A percentile compares a stretch with the other conserved stretches of the same genome.
phyloP scores from a whole-genome alignment of 2,797 vertebrate species.

The Coendou prehensilis region DNA sequence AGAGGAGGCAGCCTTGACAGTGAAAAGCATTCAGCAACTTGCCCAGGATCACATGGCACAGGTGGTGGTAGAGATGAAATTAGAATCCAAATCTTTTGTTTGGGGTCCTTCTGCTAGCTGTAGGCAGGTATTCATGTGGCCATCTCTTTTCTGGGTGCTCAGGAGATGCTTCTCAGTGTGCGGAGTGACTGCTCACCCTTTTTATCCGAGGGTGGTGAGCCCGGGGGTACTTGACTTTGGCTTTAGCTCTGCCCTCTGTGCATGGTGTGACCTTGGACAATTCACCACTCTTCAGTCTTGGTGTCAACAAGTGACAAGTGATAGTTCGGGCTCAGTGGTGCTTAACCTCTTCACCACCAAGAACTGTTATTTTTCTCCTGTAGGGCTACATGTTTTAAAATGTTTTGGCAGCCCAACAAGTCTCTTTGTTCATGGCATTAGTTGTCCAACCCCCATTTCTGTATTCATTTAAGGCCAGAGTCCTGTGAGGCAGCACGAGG shows the following conservation, averaged over 20 bases:
- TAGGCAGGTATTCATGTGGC: neutral
- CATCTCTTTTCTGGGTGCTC: neutral
- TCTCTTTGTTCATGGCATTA: neutral
- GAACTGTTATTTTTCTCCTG: neutral
- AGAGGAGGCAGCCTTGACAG: neutral
- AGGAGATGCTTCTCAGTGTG: neutral
- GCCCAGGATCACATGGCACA: neutral
- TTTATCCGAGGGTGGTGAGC: fast-evolving
- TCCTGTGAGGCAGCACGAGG: neutral
- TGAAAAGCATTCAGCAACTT: neutral
- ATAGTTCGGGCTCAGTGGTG: neutral
- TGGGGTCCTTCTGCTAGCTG: neutral
- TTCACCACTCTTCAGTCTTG: neutral
- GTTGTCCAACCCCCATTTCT: neutral
- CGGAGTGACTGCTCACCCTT: neutral
- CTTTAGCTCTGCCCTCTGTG: neutral
- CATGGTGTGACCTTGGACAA: neutral
- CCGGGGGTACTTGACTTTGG: neutral
- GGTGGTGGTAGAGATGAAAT: neutral
- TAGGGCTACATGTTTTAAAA: neutral
- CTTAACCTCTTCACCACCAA: neutral
- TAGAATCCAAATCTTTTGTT: neutral
- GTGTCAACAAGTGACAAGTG: neutral
- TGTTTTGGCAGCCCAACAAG: neutral
- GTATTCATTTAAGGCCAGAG: neutral